A percentile compares a stretch with the other conserved stretches of the same genome.
phyloP scores from a whole-genome alignment of 2,888 invertebrate genomes.

The Apodemia mormo region DNA sequence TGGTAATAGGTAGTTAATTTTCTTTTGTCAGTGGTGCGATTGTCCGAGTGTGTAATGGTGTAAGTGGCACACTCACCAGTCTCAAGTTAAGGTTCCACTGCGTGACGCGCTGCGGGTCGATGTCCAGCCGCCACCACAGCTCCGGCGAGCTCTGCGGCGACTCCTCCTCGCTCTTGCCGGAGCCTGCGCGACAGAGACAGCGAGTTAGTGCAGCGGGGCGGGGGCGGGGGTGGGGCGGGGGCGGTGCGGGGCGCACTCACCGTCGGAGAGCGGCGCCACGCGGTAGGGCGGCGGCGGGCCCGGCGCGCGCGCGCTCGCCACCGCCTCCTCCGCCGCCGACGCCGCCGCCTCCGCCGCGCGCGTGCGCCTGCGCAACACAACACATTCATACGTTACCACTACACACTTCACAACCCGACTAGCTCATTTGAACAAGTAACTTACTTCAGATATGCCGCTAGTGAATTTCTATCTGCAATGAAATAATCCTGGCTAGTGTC shows the following conservation, averaged over 20 bases:
- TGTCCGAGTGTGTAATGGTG: too few species aligned
- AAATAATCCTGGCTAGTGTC: constrained; percentile 46
- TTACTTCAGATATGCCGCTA: constrained; percentile 45
- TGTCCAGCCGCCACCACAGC: constrained; percentile 84
- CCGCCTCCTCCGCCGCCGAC: constrained; percentile 67
- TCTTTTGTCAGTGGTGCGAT: too few species aligned
- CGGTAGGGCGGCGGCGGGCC: constrained; percentile 79
- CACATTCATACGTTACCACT: not conserved
- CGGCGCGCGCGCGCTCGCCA: constrained; percentile 28
- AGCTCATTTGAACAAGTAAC: not conserved
- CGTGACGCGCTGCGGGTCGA: constrained; percentile 86
- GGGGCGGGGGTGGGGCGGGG: too few species aligned
- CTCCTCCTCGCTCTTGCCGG: constrained; percentile 35
- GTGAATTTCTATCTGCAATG: constrained; percentile 48
- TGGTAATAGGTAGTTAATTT: too few species aligned
- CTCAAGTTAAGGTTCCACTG: constrained; percentile 90
- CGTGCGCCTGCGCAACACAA: constrained; percentile 16
- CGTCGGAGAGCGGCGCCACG: constrained; percentile 68
- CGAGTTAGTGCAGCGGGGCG: too few species aligned
- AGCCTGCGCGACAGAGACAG: constrained; percentile 24
- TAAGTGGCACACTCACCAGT: constrained; percentile 72
- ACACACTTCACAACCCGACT: too few species aligned
- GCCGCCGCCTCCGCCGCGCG: constrained; percentile 65
- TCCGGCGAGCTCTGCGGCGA: constrained; percentile 68
- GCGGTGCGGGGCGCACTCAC: constrained; percentile 26